phyloP scores from a whole-genome alignment of 2,113 vertebrate species.

The Microtus montanus region DNA sequence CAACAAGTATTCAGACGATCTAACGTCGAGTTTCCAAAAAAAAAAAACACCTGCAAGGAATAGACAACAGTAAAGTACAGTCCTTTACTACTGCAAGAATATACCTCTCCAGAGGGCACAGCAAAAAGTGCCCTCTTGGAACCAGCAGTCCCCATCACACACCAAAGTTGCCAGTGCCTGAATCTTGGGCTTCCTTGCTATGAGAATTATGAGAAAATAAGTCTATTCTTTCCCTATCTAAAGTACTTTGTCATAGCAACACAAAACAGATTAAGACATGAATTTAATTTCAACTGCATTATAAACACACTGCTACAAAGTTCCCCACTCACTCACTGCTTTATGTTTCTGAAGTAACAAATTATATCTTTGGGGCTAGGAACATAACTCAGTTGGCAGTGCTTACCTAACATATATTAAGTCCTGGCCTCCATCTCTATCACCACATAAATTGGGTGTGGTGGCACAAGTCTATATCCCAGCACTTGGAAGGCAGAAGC shows the following conservation, averaged over 20 bases:
- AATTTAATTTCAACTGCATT: not conserved
- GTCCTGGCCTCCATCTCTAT: not conserved
- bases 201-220: not conserved
- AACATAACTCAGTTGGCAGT: not conserved
- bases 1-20: not conserved
- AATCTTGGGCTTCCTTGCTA: not conserved
- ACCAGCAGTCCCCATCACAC: not conserved
- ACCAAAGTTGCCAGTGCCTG: not conserved
- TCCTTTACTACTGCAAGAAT: not conserved
- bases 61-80: not conserved
- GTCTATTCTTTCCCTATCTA: not conserved
- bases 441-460: not conserved
- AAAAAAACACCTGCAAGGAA: not conserved
- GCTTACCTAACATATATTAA: not conserved
- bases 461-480: not conserved
- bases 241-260: slow-evolving; percentile 12
- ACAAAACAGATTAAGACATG: not conserved
- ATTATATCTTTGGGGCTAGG: not conserved
- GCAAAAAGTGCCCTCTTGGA: not conserved
- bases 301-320: not conserved
- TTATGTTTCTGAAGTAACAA: not conserved
- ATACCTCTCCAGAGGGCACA: not conserved
- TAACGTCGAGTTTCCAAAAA: not conserved
- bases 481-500: not conserved
- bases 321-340: not conserved